A percentile compares a stretch with the other conserved stretches of the same genome.
phyloP scores from a whole-genome alignment of 2,113 vertebrate species.

The Leuciscus idus region DNA sequence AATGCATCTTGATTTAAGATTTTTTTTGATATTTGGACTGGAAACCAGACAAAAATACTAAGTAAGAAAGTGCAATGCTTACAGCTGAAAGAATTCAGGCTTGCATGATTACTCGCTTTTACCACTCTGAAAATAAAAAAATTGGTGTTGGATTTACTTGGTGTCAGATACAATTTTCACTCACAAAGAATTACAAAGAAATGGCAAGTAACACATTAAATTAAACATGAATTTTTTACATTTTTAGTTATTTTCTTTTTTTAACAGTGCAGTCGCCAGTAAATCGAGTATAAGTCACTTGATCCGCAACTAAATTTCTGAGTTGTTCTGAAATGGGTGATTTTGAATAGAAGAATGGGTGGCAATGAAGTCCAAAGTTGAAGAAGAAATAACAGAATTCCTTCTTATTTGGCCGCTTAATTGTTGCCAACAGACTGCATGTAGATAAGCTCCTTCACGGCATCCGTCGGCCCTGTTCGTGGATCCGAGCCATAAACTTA shows the following conservation, averaged over 20 bases:
- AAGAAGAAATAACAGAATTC: constrained; percentile 64
- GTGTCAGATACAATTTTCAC: too few species aligned
- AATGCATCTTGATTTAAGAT: too few species aligned
- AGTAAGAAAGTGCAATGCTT: too few species aligned
- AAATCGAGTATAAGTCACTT: background rate
- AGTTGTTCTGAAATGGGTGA: background rate
- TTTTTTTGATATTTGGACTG: too few species aligned
- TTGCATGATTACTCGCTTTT: background rate
- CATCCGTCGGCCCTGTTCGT: constrained; percentile 77
- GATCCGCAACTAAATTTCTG: background rate
- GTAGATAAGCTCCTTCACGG: constrained; percentile 73
- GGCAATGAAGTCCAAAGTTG: background rate
- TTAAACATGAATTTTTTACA: too few species aligned
- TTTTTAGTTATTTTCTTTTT: too few species aligned
- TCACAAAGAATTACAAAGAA: too few species aligned
- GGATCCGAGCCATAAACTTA: constrained; percentile 78
- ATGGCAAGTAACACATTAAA: too few species aligned
- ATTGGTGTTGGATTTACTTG: too few species aligned
- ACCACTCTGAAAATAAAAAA: too few species aligned
- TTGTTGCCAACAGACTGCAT: constrained; percentile 76
- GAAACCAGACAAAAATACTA: too few species aligned
- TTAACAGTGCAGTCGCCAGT: background rate
- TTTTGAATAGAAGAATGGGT: background rate
- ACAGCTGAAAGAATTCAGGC: background rate
- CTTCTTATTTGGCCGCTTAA: constrained; percentile 71